Evolutionary conservation across 1,140 invertebrate genomes (phyloP), one percentile per base, ranked within the genome.

Genomic region (Lordiphosa mommai): DNA sequence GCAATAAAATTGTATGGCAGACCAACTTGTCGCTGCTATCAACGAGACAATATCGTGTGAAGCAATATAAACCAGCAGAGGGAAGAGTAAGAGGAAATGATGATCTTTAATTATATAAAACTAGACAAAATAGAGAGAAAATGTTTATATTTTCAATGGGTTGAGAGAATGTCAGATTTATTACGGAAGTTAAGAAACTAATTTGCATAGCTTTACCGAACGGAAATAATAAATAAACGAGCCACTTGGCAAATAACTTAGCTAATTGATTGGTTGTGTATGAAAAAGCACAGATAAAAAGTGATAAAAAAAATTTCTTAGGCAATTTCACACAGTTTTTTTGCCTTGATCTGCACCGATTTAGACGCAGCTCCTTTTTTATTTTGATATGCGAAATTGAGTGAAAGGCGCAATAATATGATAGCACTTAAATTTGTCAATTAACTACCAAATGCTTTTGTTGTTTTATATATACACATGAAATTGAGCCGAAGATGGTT

Each of bases 1-100:
- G 76, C 76, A 76, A 82, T 82, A 84, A 82, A 82, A 82, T 76
- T 82, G 77, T 82, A 82, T 76, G 72, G 23, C 23, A 76, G 67
- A 48, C 27, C 60, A 40, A 17, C 32, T 52, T 69, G 58, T 69
- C 65, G 52, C 46, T 58, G 55, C 46, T 82, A 80, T 80, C 76
- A 70, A 74, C 30, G 52, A 30, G 30, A 58, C 57, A 82, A 82
- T 71, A 82, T 80, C 76, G 76, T 82, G 76, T 82, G 76, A 80
- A 80, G 76, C 70, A 59, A 36, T 57, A 63, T 43, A 66, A 66
- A n/a, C 23, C 53, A 65, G 50, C 29, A 34, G 20, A 56, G 14
- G 17, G 5, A 4, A 12, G n/a, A 8, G 14, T 5, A 6, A 23
- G 48, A n/a, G 10, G n/a, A 4, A 7, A 29, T n/a, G 7, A 27